These are phyloP conservation scores for Manis crassicaudata DNA, from an alignment of 2,797 vertebrate species.

Conservation along the genomic window DNA sequence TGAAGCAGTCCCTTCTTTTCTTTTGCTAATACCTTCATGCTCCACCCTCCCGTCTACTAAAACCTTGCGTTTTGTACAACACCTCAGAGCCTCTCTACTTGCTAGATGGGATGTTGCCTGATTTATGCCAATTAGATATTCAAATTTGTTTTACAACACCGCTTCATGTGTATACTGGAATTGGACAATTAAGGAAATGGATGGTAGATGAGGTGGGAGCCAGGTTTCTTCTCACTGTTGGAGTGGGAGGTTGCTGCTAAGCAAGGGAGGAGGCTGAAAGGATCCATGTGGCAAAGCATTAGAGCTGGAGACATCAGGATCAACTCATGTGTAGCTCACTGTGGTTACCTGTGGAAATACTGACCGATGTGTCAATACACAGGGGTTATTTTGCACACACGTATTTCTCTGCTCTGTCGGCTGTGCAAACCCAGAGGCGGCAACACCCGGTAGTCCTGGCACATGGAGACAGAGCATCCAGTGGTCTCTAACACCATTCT, in stretches of 20 bases:
- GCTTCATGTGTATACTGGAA: neutral
- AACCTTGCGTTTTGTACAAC: too few relatives aligned
- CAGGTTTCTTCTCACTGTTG: neutral
- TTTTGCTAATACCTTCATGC: too few relatives aligned
- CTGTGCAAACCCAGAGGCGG: neutral
- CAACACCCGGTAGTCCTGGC: neutral
- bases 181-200: neutral
- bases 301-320: neutral
- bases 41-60: too few relatives aligned
- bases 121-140: too few relatives aligned
- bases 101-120: too few relatives aligned
- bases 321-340: neutral
- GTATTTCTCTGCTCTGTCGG: neutral
- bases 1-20: too few relatives aligned
- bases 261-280: neutral
- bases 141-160: neutral
- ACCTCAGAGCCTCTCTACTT: too few relatives aligned
- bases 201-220: neutral
- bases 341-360: neutral
- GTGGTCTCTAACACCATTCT: neutral
- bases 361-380: neutral
- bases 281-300: neutral
- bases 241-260: neutral
- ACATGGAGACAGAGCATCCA: neutral
- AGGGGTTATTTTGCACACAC: neutral